These are phyloP conservation scores for Rhopilema esculentum DNA, from an alignment of 30 jellyfish, hydroid and myxozoan species.

Conservation along the genomic window DNA sequence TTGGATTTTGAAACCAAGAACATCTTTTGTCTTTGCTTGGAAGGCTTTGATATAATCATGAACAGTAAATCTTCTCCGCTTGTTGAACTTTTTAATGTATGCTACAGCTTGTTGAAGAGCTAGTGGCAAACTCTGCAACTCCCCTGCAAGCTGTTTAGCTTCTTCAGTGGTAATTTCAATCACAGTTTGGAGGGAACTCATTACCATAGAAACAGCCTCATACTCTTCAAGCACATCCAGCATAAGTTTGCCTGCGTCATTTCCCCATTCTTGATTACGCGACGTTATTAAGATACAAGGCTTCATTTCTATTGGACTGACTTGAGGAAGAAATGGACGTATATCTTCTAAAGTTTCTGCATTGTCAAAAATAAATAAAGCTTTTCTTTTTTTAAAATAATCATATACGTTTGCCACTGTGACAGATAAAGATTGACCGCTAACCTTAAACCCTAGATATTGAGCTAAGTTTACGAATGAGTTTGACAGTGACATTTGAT, in stretches of 20 bases:
- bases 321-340: conserved; percentile 28
- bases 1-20: conserved; percentile 5
- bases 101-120: conserved; percentile 85
- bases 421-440: background rate
- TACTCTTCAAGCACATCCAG: conserved; percentile 24
- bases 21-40: conserved; percentile 24
- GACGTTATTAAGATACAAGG: conserved; percentile 64
- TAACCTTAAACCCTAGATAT: conserved; percentile 30
- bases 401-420: conserved; percentile 49
- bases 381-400: conserved; percentile 23
- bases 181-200: conserved; percentile 7
- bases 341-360: conserved; percentile 40
- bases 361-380: conserved; percentile 69
- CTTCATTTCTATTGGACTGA: conserved; percentile 16
- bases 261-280: conserved; percentile 64
- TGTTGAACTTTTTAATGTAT: conserved; percentile 30
- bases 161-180: conserved; percentile 9
- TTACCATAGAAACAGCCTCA: conserved; percentile 53
- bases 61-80: conserved; percentile 39
- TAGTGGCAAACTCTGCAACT: conserved; percentile 57
- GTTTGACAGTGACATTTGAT: conserved; percentile 28
- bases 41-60: conserved; percentile 43
- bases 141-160: conserved; percentile 22
- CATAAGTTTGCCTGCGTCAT: conserved; percentile 2
- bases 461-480: conserved; percentile 56